Conservation (phyloP, 2,888 invertebrate species). For the Sarcophaga caerulescens region DNA sequence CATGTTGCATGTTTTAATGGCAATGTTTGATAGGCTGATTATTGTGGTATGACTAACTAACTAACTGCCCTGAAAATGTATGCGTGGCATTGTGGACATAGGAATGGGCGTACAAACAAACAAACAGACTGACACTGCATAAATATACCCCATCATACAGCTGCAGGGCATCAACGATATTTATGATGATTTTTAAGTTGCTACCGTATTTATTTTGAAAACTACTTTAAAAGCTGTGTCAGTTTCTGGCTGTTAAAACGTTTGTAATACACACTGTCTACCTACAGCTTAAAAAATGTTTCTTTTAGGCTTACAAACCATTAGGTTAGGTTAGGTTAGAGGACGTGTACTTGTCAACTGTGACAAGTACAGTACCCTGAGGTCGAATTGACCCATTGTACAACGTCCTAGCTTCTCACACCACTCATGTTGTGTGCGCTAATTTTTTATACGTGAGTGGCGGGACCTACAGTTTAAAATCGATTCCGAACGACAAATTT, state of each 20-base stretch:
- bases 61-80: too few species aligned
- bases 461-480: too few species aligned
- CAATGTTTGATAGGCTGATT: conserved; percentile 55
- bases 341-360: too few species aligned
- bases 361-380: too few species aligned
- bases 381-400: too few species aligned
- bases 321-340: too few species aligned
- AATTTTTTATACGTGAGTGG: too few species aligned
- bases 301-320: too few species aligned
- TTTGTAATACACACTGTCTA: not conserved
- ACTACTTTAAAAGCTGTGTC: not conserved
- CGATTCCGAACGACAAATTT: too few species aligned
- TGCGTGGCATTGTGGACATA: not conserved
- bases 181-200: conserved; percentile 58
- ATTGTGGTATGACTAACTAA: conserved; percentile 29
- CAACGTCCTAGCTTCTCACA: too few species aligned
- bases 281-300: too few species aligned
- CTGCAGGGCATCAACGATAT: conserved; percentile 57
- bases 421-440: too few species aligned
- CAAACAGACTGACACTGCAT: conserved; percentile 53
- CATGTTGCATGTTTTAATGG: conserved; percentile 27
- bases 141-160: conserved; percentile 52
- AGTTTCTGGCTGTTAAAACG: not conserved
- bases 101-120: conserved; percentile 8
- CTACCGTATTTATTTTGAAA: conserved; percentile 51